Base-by-base conservation (phyloP, 2,113 vertebrate species). In the Bucco capensis region DNA sequence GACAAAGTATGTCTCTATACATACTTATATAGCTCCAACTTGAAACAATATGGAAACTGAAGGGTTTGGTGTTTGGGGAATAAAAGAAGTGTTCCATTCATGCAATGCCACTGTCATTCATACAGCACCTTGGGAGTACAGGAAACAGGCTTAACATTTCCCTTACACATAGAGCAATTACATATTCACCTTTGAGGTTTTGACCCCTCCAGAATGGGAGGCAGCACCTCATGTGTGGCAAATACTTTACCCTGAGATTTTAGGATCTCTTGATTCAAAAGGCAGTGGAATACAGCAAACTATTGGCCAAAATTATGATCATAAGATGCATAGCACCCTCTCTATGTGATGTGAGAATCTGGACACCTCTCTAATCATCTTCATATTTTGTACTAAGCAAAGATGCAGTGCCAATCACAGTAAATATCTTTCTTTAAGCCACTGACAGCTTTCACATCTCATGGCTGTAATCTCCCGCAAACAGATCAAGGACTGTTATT, bases 401-500 rank as follows among this genome's bases (percentile, higher is more conserved):
- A 73, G 83, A 49, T 75, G 50, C 42, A 53, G 40, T 46, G 53
- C 69, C 70, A 1, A 62, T 92, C 61, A 65, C n/a, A 76, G 50
- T 71, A 89, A 93, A 54, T 78, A 72, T n/a, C 57, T 88, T 95
- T 64, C 73, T 65, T 92, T 51, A 87, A 85, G 91, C 46, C 92
- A 78, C 86, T 82, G 90, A 92, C 66, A 85, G 78, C 60, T 87
- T 95, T 95, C 86, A 87, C 71, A 80, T 93, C 79, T 88, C 86
- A 69, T 65, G 90, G 64, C 77, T 89, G 46, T 82, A 93, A 90
- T 92, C 86, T 93, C 87, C 83, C 85, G 64, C 77, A 94, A 88
- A 89, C 38, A 92, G 67, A 95, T 95, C 92, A 93, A 93, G 86
- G 94, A 83, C 88, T 95, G 90, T 92, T 96, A 87, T 67, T 96